Evolutionary conservation across 2,888 invertebrate genomes (phyloP), one percentile per base, ranked within the genome.

Genomic region (Agrotis clavis): DNA sequence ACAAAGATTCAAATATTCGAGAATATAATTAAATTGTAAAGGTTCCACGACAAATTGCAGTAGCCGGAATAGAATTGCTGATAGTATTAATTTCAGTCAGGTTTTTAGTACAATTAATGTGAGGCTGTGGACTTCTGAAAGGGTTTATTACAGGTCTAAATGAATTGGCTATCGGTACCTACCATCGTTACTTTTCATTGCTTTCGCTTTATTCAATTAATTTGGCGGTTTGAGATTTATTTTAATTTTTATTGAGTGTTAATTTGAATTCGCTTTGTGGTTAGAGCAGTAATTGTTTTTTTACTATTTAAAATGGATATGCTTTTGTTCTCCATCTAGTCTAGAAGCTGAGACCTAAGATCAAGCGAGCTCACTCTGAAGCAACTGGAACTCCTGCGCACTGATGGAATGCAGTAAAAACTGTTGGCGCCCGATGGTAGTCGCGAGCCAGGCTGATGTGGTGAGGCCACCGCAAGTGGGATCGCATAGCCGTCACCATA

Each of bases 1-100:
- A 77, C 81, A 82, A 87, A 84, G 82, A 88, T 88, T 92, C 86
- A 87, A 92, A 92, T 90, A 87, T 89, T 88, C 83, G 74, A 79
- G 84, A 83, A 83, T 88, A 86, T 92, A 92, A 93, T 94, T 90
- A 90, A 94, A 93, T 92, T 91, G 90, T 88, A 87, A 91, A 90
- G 90, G 89, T 87, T 90, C 70, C 88, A 86, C 89, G 90, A 92
- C 90, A 91, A 93, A 93, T 93, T 90, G 90, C 86, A 88, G 86
- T 84, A 86, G 84, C 84, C 83, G 85, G 81, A 79, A 79, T 84
- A 74, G 80, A 89, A 91, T 88, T 77, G 83, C 83, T 88, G 87
- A 87, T 89, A 87, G 90, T 90, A 92, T 93, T 93, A 90, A 93
- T 94, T 93, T 90, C 83, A 88, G 87, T 85, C 87, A 90, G 89